phyloP scores from a whole-genome alignment of 2,113 vertebrate species.

The Rynchops niger region DNA sequence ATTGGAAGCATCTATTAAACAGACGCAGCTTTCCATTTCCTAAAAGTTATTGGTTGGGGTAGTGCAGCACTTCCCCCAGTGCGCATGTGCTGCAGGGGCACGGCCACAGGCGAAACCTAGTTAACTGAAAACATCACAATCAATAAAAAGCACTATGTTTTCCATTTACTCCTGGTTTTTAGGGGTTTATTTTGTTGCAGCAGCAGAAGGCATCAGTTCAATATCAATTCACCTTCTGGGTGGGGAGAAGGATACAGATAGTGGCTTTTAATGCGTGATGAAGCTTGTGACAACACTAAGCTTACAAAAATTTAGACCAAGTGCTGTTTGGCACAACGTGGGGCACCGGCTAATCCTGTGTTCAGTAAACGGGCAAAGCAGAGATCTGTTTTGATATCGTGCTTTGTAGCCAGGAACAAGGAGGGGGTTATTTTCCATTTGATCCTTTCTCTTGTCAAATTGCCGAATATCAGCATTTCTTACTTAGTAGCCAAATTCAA shows the following conservation, averaged over 20 bases:
- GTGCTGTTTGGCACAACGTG: not conserved
- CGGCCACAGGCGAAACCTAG: conserved; percentile 30
- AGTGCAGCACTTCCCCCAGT: not conserved
- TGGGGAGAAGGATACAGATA: conserved; percentile 22
- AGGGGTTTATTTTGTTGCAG: conserved; percentile 66
- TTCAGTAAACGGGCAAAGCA: not conserved
- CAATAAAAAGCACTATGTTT: conserved; percentile 68
- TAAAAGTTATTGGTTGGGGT: conserved; percentile 18
- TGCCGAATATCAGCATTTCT: not conserved
- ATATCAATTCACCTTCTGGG: conserved; percentile 65
- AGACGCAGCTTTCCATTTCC: conserved; percentile 57
- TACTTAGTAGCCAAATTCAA: not conserved
- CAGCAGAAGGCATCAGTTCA: conserved; percentile 53
- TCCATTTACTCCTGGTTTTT: conserved; percentile 63
- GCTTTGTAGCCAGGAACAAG: not conserved
- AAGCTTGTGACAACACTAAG: conserved; percentile 23
- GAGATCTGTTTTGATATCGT: not conserved
- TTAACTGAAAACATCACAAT: conserved; percentile 70
- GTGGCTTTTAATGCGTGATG: conserved; percentile 16
- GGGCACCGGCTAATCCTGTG: not conserved
- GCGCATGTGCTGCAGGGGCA: not conserved
- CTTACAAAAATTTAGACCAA: not conserved
- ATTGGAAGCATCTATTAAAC: conserved; percentile 74
- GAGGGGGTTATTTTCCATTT: not conserved
- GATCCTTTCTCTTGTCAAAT: not conserved